Conservation (phyloP, 2,888 invertebrate species). For the Lepidonotus clava region DNA sequence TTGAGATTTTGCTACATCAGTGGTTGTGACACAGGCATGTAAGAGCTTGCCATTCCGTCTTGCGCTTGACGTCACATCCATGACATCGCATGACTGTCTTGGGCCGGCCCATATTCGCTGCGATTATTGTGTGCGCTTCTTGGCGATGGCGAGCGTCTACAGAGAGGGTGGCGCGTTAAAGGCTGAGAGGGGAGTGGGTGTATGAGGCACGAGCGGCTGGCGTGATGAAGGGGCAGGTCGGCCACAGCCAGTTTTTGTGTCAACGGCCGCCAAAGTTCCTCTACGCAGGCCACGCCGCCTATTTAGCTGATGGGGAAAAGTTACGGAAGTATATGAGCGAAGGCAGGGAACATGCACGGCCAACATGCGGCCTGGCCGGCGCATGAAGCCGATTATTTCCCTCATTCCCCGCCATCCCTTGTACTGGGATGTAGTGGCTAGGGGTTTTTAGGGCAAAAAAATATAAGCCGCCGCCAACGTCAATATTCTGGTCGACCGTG, state of each 20-base stretch:
- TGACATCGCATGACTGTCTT: constrained; percentile 4
- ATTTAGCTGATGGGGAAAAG: neutral
- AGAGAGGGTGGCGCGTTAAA: neutral
- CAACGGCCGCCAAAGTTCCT: neutral
- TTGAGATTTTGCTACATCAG: too few relatives aligned
- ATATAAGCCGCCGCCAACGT: neutral
- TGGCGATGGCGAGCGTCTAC: neutral
- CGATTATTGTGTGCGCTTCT: neutral
- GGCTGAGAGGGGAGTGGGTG: neutral
- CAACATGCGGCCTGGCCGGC: neutral
- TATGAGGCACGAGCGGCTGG: neutral
- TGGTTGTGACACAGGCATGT: neutral
- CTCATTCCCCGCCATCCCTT: neutral
- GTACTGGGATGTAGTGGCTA: too few relatives aligned
- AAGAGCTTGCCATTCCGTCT: neutral
- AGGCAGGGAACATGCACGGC: constrained; percentile 1
- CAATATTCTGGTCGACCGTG: neutral
- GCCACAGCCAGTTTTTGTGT: neutral
- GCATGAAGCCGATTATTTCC: neutral
- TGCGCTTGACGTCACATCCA: constrained; percentile 5
- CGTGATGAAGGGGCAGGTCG: neutral
- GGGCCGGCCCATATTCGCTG: neutral
- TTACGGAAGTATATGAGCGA: neutral
- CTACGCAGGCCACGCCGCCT: neutral
- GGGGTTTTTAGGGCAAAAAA: neutral